Percentiles rank a stretch among this genome's conserved stretches.
Conservation (phyloP, 2,113 vertebrate species). For the Microcebus griseorufus region DNA sequence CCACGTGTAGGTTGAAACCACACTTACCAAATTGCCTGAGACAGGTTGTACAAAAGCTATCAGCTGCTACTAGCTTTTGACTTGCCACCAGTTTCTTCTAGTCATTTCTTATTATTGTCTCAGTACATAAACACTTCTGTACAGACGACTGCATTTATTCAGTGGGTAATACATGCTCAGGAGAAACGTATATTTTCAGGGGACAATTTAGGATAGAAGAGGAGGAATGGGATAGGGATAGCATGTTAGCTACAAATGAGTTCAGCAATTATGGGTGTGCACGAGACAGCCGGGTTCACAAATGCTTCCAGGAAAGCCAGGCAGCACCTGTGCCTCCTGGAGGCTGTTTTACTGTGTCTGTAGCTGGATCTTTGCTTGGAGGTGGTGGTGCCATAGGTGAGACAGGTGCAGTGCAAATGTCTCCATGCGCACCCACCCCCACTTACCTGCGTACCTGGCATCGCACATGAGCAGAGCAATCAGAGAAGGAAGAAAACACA, state of each 20-base stretch:
- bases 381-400: conserved; percentile 44
- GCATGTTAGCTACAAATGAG: background rate
- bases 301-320: background rate
- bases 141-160: conserved; percentile 11
- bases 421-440: background rate
- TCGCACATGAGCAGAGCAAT: background rate
- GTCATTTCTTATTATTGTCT: conserved; percentile 60
- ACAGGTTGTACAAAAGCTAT: conserved; percentile 51
- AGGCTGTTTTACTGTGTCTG: background rate
- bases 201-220: background rate
- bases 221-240: background rate
- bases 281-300: background rate
- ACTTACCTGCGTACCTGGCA: background rate
- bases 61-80: conserved; percentile 59
- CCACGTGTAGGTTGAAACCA: background rate
- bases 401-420: conserved; percentile 5
- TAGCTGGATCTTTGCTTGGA: conserved; percentile 1
- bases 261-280: background rate
- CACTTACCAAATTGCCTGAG: conserved; percentile 66
- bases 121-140: background rate
- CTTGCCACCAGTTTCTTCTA: conserved; percentile 55
- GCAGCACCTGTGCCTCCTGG: background rate
- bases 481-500: background rate
- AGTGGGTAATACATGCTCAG: background rate
- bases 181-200: conserved; percentile 21